Evolutionary conservation across 1,140 invertebrate species (phyloP).

Genomic region (Tetramorium alpestre): DNA sequence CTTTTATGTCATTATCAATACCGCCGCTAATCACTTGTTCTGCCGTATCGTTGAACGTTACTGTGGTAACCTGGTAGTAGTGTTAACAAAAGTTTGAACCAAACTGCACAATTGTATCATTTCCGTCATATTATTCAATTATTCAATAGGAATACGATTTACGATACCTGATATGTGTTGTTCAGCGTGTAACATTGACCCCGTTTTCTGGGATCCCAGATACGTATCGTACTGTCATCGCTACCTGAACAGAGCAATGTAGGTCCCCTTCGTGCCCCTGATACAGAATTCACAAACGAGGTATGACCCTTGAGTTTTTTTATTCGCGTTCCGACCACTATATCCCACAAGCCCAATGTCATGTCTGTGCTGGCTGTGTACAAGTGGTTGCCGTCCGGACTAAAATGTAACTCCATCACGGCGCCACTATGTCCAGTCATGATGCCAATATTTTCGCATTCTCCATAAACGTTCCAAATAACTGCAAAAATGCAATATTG

Average conservation of each 20-base stretch:
- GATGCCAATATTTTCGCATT: slow-evolving; percentile 98
- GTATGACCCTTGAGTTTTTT: slow-evolving; percentile 97
- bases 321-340: slow-evolving; percentile 93
- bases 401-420: slow-evolving; percentile 98
- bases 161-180: slow-evolving; percentile 90
- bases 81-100: background rate
- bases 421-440: slow-evolving; percentile 98
- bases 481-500: slow-evolving; percentile 87
- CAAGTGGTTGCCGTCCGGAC: slow-evolving; percentile 96
- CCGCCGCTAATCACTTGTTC: slow-evolving; percentile 96
- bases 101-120: background rate
- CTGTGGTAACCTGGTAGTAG: slow-evolving; percentile 90
- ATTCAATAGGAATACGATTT: background rate
- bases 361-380: slow-evolving; percentile 98
- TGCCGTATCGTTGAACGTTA: slow-evolving; percentile 98
- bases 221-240: slow-evolving; percentile 97
- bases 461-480: slow-evolving; percentile 99
- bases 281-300: slow-evolving; percentile 94
- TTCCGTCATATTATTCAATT: background rate
- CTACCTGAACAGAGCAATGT: slow-evolving; percentile 96
- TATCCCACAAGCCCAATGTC: slow-evolving; percentile 98
- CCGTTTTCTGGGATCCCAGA: slow-evolving; percentile 96
- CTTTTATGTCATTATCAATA: slow-evolving; percentile 99
- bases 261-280: slow-evolving; percentile 93
- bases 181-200: slow-evolving; percentile 92